Evolutionary conservation across 2,888 invertebrate species (phyloP), one percentile per base, ranked within the genome.

Genomic region (Nowickia ferox): DNA sequence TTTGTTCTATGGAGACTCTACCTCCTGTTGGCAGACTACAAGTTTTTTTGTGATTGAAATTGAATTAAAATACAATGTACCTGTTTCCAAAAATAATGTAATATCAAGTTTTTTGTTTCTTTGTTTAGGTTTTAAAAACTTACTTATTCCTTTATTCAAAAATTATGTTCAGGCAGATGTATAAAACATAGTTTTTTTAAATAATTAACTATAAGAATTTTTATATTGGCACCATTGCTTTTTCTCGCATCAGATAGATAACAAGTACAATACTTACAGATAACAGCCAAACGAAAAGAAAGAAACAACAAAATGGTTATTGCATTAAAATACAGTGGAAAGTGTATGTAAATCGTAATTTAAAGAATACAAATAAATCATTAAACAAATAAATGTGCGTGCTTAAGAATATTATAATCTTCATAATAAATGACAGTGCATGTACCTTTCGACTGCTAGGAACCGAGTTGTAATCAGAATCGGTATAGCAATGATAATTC

Each of bases 271-370:
- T n/a, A n/a, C 19, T 59, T 68, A n/a, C 51, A 13, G 66, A 81
- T 74, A 75, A 66, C 19, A 59, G 42, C 3, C 10, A n/a, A 10
- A 48, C 17, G 38, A 57, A 53, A 75, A 44, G 44, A 8, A 5
- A 53, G 30, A 69, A 38, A 53, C 53, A 42, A 63, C 38, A 11
- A 55, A 57, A 66, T 5, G n/a, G 11, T 40, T 59, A 79, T 63
- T 46, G 44, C 55, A 46, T 61, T 61, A 46, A 84, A 55, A 68
- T 30, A 78, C 48, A 22, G 17, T 46, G 30, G 19, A 72, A 72
- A 46, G 42, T 66, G 61, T 78, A 78, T 66, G 76, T 59, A 66
- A 84, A 75, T 84, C 38, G 51, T 80, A 59, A 76, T 76, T 71
- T n/a, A 46, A 66, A 61, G 51, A 71, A 59, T 15, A 53, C 48